Percentiles rank a stretch among this genome's conserved stretches.
Conservation (phyloP, 2,888 invertebrate genomes). For the Tribolium freemani region DNA sequence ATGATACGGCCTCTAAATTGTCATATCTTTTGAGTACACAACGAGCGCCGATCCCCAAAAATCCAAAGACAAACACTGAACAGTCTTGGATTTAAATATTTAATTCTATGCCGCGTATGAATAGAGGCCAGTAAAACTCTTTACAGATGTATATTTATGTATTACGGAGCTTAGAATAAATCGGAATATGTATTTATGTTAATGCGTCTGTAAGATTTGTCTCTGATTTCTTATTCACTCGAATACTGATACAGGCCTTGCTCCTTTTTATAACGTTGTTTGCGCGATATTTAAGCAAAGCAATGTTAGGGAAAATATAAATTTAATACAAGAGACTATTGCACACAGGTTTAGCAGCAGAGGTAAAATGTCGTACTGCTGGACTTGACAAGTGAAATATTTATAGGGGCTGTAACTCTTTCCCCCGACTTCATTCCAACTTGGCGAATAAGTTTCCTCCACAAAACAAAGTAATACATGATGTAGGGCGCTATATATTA, state of each 20-base stretch:
- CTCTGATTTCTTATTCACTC: slow-evolving; percentile 48
- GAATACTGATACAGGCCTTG: slow-evolving; percentile 31
- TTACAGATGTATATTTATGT: slow-evolving; percentile 55
- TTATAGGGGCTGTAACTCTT: slow-evolving; percentile 62
- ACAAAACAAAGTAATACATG: slow-evolving; percentile 63
- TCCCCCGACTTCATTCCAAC: slow-evolving; percentile 61
- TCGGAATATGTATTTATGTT: slow-evolving; percentile 60
- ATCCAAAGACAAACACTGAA: slow-evolving; percentile 35
- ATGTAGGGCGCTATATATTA: slow-evolving; percentile 60
- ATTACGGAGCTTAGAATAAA: slow-evolving; percentile 51
- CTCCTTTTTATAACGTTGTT: neutral
- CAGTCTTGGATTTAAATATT: slow-evolving; percentile 46
- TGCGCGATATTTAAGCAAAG: slow-evolving; percentile 7
- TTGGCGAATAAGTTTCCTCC: slow-evolving; percentile 61
- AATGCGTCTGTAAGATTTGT: slow-evolving; percentile 53
- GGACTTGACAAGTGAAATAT: slow-evolving; percentile 64
- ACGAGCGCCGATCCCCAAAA: slow-evolving; percentile 8
- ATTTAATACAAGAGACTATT: slow-evolving; percentile 51
- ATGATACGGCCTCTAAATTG: slow-evolving; percentile 29
- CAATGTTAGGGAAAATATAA: neutral
- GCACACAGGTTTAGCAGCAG: slow-evolving; percentile 34
- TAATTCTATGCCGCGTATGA: slow-evolving; percentile 44
- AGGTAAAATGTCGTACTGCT: slow-evolving; percentile 59
- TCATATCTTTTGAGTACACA: slow-evolving; percentile 29
- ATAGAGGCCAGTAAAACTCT: slow-evolving; percentile 44